Base-by-base conservation (phyloP, 1,140 invertebrate species). In the Macrosteles quadrilineatus region DNA sequence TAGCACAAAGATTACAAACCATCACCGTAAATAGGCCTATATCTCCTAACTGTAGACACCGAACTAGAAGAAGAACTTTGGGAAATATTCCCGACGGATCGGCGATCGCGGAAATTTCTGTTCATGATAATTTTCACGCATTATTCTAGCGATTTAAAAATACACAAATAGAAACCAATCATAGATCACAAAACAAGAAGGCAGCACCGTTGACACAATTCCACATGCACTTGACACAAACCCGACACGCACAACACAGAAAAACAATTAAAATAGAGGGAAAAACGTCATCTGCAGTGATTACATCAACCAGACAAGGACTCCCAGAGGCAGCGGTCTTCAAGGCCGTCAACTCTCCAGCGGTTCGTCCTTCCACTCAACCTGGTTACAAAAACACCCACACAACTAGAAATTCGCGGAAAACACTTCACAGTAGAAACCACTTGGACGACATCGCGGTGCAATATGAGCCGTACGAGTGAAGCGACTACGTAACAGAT, bases 51-150 rank as follows among this genome's bases (percentile, higher is more conserved):
- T 36, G 67, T 69, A 6, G 55, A 59, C 3, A 59, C 32, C 9
- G 63, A 66, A 45, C 63, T 66, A 40, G 50, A 69, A 1, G 67
- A 69, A 40, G 67, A 67, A 67, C 43, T 67, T 50, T 67, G 43
- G 2, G 65, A 67, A 1, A 67, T 12, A 69, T 69, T 69, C 3
- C 67, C 67, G 19, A 69, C 27, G 2, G 53, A 59, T 32, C 29
- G n/a, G 32, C 67, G 53, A 21, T 32, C 50, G 55, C 55, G 32
- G 21, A 62, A 25, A 40, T 55, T 40, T 59, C 50, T 29, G 23
- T 62, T 69, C 67, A 69, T 69, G 23, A 55, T 55, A 55, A 69
- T 32, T 68, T 31, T 67, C 32, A 45, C 12, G 30, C 36, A 47
- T 47, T 43, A 40, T 40, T 43, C 45, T 30, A 45, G 3, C 9